Conservation (phyloP, 2,888 invertebrate genomes). For the Sarcophaga subvicina region DNA sequence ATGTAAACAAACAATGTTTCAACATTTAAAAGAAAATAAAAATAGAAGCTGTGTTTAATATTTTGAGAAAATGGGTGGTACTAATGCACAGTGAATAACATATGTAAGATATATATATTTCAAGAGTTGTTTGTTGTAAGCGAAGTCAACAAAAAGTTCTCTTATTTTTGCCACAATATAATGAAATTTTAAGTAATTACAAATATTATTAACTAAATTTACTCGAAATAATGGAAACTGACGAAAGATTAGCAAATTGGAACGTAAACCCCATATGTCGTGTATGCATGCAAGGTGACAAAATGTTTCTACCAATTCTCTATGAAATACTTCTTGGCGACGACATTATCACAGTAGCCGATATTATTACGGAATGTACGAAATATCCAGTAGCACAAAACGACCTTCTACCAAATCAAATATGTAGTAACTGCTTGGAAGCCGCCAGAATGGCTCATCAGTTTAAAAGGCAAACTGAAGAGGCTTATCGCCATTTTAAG, state of each 20-base stretch:
- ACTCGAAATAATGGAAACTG: conserved; percentile 47
- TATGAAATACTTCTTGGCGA: conserved; percentile 74
- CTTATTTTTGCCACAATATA: conserved; percentile 29
- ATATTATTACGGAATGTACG: conserved; percentile 79
- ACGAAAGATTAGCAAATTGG: not conserved
- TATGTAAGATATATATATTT: not conserved
- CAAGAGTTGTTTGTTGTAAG: conserved; percentile 46
- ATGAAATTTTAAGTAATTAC: conserved; percentile 39
- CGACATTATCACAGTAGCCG: conserved; percentile 73
- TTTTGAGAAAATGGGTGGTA: not conserved
- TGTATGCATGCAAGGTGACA: conserved; percentile 77
- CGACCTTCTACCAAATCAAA: conserved; percentile 80
- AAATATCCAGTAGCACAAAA: conserved; percentile 80
- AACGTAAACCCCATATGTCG: conserved; percentile 74
- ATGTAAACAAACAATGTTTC: not conserved
- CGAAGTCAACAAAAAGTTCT: conserved; percentile 59
- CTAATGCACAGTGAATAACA: not conserved
- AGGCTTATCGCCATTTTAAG: conserved; percentile 78
- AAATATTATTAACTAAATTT: not conserved
- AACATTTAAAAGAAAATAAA: no score
- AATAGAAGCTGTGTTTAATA: not conserved
- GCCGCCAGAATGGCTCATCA: conserved; percentile 77
- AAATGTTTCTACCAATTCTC: conserved; percentile 75
- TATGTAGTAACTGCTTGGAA: conserved; percentile 78
- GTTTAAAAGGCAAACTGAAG: conserved; percentile 79